Evolutionary conservation across 2,113 vertebrate genomes (phyloP).

Genomic region (Oncorhynchus mykiss): DNA sequence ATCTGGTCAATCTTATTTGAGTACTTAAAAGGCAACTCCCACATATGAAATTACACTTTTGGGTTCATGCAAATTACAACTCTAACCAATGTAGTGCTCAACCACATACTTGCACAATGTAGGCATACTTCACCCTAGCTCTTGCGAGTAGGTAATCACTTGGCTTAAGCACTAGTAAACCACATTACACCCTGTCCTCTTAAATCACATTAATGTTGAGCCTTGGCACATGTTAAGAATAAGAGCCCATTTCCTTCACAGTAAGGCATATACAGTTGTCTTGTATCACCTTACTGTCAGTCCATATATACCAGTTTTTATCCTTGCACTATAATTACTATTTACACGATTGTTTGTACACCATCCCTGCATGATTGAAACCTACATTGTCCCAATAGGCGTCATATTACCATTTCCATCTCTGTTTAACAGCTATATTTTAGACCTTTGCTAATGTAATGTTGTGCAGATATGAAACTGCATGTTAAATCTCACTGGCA

Average conservation of each 20-base stretch:
- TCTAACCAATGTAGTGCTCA: constrained; percentile 27
- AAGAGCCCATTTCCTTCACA: constrained; percentile 36
- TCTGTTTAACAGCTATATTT: neutral
- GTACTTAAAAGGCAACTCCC: neutral
- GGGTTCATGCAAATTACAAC: constrained; percentile 37
- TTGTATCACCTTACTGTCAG: constrained; percentile 23
- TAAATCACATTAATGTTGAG: constrained; percentile 49
- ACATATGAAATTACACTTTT: neutral
- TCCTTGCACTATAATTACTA: neutral
- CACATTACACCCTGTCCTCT: constrained; percentile 52
- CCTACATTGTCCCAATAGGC: neutral
- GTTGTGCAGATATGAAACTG: neutral
- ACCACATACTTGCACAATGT: constrained; percentile 21
- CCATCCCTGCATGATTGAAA: neutral
- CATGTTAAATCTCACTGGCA: neutral
- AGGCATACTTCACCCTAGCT: constrained; percentile 13
- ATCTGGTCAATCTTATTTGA: neutral
- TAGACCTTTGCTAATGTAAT: neutral
- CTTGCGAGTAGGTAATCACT: constrained; percentile 41
- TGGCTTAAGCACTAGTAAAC: constrained; percentile 28
- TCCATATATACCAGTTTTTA: neutral
- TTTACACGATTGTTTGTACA: neutral
- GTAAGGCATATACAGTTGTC: constrained; percentile 14
- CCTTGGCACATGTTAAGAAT: constrained; percentile 33
- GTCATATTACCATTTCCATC: neutral